phyloP scores from a whole-genome alignment of 2,797 vertebrate species.

The Acanthurus lineatus region DNA sequence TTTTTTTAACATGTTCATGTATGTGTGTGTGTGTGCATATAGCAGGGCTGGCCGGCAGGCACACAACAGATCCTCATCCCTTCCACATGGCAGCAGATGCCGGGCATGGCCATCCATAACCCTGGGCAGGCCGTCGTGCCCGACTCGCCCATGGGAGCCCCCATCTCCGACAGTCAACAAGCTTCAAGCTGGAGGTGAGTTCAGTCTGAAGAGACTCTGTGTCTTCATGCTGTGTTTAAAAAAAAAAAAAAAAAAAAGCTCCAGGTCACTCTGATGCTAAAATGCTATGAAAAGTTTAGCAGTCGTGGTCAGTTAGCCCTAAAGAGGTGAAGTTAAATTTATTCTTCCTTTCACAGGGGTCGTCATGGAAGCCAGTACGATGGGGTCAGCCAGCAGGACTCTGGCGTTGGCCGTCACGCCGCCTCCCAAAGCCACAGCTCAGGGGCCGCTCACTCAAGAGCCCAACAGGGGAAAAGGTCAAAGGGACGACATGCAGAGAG shows the following conservation, averaged over 20 bases:
- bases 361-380: slow-evolving; percentile 94
- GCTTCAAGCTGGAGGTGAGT: slow-evolving; percentile 92
- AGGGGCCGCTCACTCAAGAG: slow-evolving; percentile 86
- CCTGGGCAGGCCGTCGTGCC: slow-evolving; percentile 93
- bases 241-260: neutral
- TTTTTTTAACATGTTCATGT: neutral
- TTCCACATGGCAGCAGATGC: slow-evolving; percentile 98
- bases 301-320: neutral
- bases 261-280: neutral
- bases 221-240: neutral
- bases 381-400: slow-evolving; percentile 89
- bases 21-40: slow-evolving; percentile 57
- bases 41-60: slow-evolving; percentile 98
- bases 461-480: slow-evolving; percentile 92
- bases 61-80: slow-evolving; percentile 98
- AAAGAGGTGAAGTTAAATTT: neutral
- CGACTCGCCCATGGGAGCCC: slow-evolving; percentile 83
- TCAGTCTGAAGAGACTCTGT: neutral
- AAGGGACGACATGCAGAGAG: slow-evolving; percentile 87
- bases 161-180: slow-evolving; percentile 91
- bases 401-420: slow-evolving; percentile 88
- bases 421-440: slow-evolving; percentile 88
- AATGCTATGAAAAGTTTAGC: neutral
- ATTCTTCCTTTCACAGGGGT: slow-evolving; percentile 66
- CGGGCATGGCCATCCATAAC: slow-evolving; percentile 94